Evolutionary conservation across 2,888 invertebrate genomes (phyloP), one percentile per base, ranked within the genome.

Genomic region (Yponomeuta cagnagella): DNA sequence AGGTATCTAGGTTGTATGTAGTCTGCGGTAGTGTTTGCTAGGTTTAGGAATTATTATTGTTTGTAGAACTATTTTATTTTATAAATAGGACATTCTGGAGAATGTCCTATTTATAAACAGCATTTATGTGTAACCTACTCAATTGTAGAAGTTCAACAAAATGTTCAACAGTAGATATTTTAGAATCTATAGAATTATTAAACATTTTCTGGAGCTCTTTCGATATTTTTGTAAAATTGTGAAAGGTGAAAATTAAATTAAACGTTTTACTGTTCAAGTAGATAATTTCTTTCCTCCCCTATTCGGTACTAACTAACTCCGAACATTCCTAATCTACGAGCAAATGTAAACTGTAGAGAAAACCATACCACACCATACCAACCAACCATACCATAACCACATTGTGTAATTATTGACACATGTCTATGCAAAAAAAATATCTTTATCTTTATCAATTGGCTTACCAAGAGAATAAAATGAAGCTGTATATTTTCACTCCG

Each of bases 191-290:
- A 33, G 33, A 33, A 33, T 43, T 43, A 43, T 43, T 43, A 43
- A 43, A 43, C 43, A 5, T 43, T 58, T 58, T 15, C 15, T 58
- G 52, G 15, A 58, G 52, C 52, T 58, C 52, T 58, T 58, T 58
- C 52, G 52, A 58, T 58, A 58, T 58, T 58, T 58, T 58, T 58
- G 52, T 58, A 58, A 58, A 58, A 58, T 58, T 58, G 52, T 58
- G 15, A 58, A 15, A 58, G 12, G 52, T 58, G 52, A 15, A 58
- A 58, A 58, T 58, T 58, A 15, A 58, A 58, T 15, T 58, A 15
- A 58, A 58, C 52, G 52, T 58, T 58, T 58, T 58, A 58, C 52
- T 58, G 52, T 58, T 58, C 12, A 58, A 15, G 52, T 58, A 15
- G 4, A 15, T 58, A 58, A 12, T 58, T 15, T 15, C 2, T 58